Base-by-base conservation (phyloP, 1,140 invertebrate species). In the Hydropsyche tenuis region DNA sequence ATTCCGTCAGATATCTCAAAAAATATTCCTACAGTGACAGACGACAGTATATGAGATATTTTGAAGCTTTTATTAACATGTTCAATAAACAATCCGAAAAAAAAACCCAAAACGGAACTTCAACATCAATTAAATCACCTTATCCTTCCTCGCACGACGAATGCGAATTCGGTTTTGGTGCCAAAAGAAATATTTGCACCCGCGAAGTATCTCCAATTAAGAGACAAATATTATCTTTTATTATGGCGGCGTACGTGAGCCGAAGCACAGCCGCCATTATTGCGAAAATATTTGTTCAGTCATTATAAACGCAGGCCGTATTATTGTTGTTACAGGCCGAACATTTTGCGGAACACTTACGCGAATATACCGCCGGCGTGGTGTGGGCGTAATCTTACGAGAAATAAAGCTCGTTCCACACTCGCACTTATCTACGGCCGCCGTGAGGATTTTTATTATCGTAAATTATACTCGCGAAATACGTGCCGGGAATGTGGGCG, bases 241-340 rank as follows among this genome's bases (percentile, higher is more conserved):
- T 43, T 42, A 45, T 48, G 27, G n/a, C 25, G 56, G 20, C 20
- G 22, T 18, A n/a, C 43, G 7, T 43, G 65, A 30, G 65, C 23
- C 56, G 11, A 25, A 48, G 25, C 20, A 23, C 20, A n/a, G n/a
- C 16, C 7, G 45, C 16, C 42, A 27, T 45, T 48, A 27, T 27
- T 68, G 65, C 20, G 65, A 68, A 68, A 68, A 68, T 68, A 68
- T 68, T 68, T 68, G 65, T 68, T 48, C 65, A 48, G 65, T 68
- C 65, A 68, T 68, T 48, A 48, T 16, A 23, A 27, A 16, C 7
- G 16, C 23, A 22, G 23, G 56, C 27, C 23, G 23, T 60, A 60
- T 60, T 48, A 60, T 37, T 64, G 65, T 68, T 68, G 43, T 68
- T 68, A 68, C 23, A 51, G 37, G 63, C 68, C 51, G 12, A 37